A percentile compares a stretch with the other conserved stretches of the same genome.
These are phyloP conservation scores for Meloidogyne hapla DNA, from an alignment of 1,140 invertebrate species.

Conservation along the genomic window DNA sequence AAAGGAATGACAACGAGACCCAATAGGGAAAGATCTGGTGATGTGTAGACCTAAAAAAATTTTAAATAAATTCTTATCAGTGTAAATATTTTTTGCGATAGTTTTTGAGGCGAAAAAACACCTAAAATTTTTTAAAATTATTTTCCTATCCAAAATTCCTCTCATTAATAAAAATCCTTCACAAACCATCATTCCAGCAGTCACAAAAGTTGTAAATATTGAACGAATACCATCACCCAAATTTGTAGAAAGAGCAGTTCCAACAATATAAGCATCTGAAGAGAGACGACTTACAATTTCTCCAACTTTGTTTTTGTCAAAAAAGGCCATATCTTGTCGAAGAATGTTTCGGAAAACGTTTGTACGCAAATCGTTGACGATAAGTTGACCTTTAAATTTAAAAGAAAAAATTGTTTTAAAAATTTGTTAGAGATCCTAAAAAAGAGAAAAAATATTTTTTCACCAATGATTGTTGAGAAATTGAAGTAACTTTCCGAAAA, in stretches of 20 bases:
- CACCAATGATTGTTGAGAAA: no score
- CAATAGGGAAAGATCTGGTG: constrained; percentile 79
- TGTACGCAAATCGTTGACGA: constrained; percentile 79
- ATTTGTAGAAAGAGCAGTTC: constrained; percentile 85
- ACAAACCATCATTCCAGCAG: neutral
- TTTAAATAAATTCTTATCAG: no score
- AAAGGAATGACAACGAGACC: constrained; percentile 84
- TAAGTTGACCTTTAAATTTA: constrained; percentile 74
- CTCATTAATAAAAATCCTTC: neutral
- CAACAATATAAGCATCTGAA: constrained; percentile 84
- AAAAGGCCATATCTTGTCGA: constrained; percentile 86
- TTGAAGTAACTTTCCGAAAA: no score
- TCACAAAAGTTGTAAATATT: constrained; percentile 74
- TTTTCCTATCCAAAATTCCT: neutral
- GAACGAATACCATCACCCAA: constrained; percentile 88
- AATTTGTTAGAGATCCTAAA: neutral
- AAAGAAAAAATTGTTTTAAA: constrained; percentile 8
- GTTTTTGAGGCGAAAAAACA: no score
- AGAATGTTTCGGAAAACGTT: constrained; percentile 81
- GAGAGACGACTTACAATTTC: constrained; percentile 87
- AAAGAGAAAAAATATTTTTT: neutral
- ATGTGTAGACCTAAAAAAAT: constrained; percentile 73
- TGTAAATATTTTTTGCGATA: no score
- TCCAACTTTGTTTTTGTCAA: constrained; percentile 87
- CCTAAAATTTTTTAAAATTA: neutral